Evolutionary conservation across 2,797 vertebrate species (phyloP).

Genomic region (Lepidocolaptes lacrymiger): DNA sequence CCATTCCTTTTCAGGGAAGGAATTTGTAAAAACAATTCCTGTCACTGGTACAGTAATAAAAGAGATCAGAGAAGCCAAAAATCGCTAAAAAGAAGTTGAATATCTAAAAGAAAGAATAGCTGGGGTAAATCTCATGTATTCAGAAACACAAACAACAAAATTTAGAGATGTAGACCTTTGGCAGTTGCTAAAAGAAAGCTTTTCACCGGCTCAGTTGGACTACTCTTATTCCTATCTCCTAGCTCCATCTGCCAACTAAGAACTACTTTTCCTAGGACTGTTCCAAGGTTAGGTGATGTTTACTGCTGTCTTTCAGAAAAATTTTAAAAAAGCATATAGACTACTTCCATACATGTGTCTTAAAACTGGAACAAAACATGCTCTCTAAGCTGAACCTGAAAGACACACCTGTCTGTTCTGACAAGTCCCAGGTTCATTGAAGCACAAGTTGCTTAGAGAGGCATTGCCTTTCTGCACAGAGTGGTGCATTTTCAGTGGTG

Average conservation of each 20-base stretch:
- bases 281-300: neutral
- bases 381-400: neutral
- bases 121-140: neutral
- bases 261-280: neutral
- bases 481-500: neutral
- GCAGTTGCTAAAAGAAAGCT: neutral
- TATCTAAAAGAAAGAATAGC: neutral
- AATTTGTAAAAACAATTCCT: neutral
- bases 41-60: neutral
- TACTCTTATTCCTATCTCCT: neutral
- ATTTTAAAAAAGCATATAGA: too few species aligned
- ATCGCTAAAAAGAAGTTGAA: neutral
- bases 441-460: neutral
- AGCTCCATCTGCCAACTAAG: neutral
- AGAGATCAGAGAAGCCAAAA: neutral
- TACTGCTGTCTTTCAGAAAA: neutral
- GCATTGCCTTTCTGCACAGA: neutral
- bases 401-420: neutral
- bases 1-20: neutral
- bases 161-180: neutral
- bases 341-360: neutral
- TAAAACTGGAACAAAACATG: neutral
- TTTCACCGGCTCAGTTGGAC: neutral
- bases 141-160: neutral
- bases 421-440: neutral